Evolutionary conservation across 2,797 vertebrate genomes (phyloP), one percentile per base, ranked within the genome.

Genomic region (Silurus aristotelis): DNA sequence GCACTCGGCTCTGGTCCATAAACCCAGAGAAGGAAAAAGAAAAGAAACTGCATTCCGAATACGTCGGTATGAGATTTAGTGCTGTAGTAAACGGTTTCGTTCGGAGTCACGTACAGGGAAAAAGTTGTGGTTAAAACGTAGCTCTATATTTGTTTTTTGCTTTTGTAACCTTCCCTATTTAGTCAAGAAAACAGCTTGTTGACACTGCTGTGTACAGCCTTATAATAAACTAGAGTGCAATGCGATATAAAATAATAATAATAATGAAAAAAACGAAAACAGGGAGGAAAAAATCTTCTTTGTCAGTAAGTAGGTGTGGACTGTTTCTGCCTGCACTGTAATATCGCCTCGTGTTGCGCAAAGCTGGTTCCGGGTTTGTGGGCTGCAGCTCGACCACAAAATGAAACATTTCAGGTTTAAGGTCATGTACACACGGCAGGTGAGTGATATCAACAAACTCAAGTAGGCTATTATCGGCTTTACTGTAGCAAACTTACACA

Each of bases 301-400:
- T 10, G 48, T 77, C 15, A 60, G 27, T 22, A 43, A 25, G 25
- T 58, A 3, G 7, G 22, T 48, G 60, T 79, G 78, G 61, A 14
- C 38, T 38, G 46, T 27, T 25, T 66, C 43, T 66, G 1, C 5
- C 43, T 64, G 43, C 61, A 19, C 78, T 66, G 78, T 48, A 80
- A 66, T 64, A 48, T 66, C 43, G 58, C 31, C 12, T 27, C 6
- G 43, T 66, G 60, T 89, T 84, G 86, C 85, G 87, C 75, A 89
- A 89, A 81, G 64, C 27, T 73, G 80, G 83, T 83, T 84, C 76
- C 83, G 82, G 82, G 85, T 73, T 86, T 86, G 80, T 80, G 78
- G 78, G 78, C 61, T 66, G 70, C 82, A 48, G 46, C 31, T 73
- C 58, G 82, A 89, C 89, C 89, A 87, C 86, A 87, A 82, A 85